A percentile compares a stretch with the other conserved stretches of the same genome.
phyloP scores from a whole-genome alignment of 2,888 invertebrate genomes.

The Diplolepis rosae region DNA sequence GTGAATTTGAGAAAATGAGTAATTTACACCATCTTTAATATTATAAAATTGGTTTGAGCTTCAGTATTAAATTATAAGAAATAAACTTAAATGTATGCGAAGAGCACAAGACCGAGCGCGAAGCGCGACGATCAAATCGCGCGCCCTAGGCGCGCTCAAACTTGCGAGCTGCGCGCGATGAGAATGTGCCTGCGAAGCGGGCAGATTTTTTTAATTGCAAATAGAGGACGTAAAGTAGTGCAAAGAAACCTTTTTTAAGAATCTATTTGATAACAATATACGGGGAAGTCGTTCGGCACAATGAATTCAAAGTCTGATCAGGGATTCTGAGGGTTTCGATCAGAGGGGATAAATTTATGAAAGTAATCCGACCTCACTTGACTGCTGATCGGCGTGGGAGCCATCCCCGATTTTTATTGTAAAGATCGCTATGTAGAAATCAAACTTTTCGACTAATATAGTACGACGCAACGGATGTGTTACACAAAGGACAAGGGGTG shows the following conservation, averaged over 20 bases:
- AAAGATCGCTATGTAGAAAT: conserved; percentile 55
- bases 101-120: too few relatives aligned
- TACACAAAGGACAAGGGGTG: conserved; percentile 57
- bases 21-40: too few relatives aligned
- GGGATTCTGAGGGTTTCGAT: conserved; percentile 47
- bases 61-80: too few relatives aligned
- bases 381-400: conserved; percentile 74
- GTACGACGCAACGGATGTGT: conserved; percentile 65
- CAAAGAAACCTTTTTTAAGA: background rate
- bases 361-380: conserved; percentile 70
- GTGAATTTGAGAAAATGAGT: too few relatives aligned
- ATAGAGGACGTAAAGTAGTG: background rate
- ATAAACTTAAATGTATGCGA: too few relatives aligned
- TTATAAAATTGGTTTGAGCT: too few relatives aligned
- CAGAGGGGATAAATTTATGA: conserved; percentile 64
- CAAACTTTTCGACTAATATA: conserved; percentile 71
- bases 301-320: conserved; percentile 17
- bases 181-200: too few relatives aligned
- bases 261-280: background rate
- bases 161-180: too few relatives aligned
- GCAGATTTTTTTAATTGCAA: too few relatives aligned
- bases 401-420: conserved; percentile 56
- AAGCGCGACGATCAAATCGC: too few relatives aligned
- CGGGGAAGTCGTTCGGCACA: conserved; percentile 12
- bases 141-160: too few relatives aligned